Evolutionary conservation across 2,888 invertebrate genomes (phyloP).

Genomic region (Chloroclystis v-ata): DNA sequence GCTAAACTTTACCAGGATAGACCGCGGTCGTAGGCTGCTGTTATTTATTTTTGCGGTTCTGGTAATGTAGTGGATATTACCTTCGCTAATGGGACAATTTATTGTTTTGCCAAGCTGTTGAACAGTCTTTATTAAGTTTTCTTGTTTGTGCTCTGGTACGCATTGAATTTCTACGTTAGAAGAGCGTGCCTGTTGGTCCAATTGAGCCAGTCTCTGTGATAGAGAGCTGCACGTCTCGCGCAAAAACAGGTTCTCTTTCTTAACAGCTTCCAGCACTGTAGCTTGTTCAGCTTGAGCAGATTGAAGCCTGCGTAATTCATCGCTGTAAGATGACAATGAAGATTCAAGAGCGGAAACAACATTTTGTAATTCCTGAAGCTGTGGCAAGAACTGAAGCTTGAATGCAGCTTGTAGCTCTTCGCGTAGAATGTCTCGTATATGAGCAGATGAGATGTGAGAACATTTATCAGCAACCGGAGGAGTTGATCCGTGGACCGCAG

Average conservation of each 20-base stretch:
- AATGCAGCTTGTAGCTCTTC: neutral
- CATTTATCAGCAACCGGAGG: too few species aligned
- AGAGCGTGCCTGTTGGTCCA: slow-evolving; percentile 5
- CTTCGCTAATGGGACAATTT: slow-evolving; percentile 3
- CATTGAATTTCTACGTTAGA: slow-evolving; percentile 17
- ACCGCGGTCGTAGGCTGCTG: neutral
- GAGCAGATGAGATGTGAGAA: neutral
- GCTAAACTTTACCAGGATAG: slow-evolving; percentile 1
- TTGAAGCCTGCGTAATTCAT: neutral
- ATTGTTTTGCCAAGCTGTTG: slow-evolving; percentile 13
- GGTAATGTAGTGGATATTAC: neutral
- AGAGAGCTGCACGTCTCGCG: neutral
- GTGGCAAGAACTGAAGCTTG: neutral
- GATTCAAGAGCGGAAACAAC: neutral
- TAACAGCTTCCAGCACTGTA: neutral
- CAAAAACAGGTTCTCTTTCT: neutral
- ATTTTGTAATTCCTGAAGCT: neutral
- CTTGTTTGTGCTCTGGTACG: too few species aligned
- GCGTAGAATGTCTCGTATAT: neutral
- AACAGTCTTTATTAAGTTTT: slow-evolving; percentile 11
- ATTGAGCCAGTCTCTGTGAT: neutral
- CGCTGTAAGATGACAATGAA: neutral
- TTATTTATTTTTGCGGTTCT: neutral
- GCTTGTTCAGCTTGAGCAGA: neutral
- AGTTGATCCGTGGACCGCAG: too few species aligned